A percentile compares a stretch with the other conserved stretches of the same genome.
Evolutionary conservation across 2,113 vertebrate species (phyloP).

Genomic region (Dasyprocta punctata): DNA sequence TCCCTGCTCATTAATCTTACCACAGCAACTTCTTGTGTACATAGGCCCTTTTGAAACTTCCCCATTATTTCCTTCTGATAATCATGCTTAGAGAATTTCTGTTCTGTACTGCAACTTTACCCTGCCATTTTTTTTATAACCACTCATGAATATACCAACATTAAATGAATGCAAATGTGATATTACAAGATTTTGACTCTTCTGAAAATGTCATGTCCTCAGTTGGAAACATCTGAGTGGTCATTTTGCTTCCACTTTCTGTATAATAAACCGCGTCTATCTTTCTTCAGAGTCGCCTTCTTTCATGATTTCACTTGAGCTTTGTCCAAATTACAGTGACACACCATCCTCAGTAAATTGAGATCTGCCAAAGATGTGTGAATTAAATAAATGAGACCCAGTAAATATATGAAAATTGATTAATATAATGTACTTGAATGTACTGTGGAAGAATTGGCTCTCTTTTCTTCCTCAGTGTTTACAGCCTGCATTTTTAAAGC

Average conservation of each 20-base stretch:
- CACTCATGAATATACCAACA: slow-evolving; percentile 76
- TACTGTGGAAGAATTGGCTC: neutral
- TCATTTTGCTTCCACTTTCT: slow-evolving; percentile 69
- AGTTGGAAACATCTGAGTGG: slow-evolving; percentile 73
- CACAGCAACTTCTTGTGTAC: neutral
- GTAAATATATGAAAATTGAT: neutral
- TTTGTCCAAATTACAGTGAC: slow-evolving; percentile 82
- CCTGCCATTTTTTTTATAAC: slow-evolving; percentile 82
- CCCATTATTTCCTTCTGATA: slow-evolving; percentile 78
- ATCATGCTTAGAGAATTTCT: slow-evolving; percentile 50
- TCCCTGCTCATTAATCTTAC: slow-evolving; percentile 20
- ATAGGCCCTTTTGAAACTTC: neutral
- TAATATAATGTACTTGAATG: neutral
- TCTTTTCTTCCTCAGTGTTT: neutral
- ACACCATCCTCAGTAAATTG: slow-evolving; percentile 52
- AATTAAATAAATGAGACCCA: neutral
- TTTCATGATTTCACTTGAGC: slow-evolving; percentile 80
- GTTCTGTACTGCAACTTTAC: slow-evolving; percentile 56
- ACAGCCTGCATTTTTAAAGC: slow-evolving; percentile 6
- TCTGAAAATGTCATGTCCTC: slow-evolving; percentile 71
- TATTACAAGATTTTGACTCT: slow-evolving; percentile 77
- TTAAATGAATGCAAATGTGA: slow-evolving; percentile 78
- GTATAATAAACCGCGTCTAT: slow-evolving; percentile 66
- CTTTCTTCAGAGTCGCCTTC: slow-evolving; percentile 76
- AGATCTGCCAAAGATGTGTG: neutral